Percentiles rank a stretch among this genome's conserved stretches.
Evolutionary conservation across 2,797 vertebrate genomes (phyloP).

Genomic region (Brotula barbata): DNA sequence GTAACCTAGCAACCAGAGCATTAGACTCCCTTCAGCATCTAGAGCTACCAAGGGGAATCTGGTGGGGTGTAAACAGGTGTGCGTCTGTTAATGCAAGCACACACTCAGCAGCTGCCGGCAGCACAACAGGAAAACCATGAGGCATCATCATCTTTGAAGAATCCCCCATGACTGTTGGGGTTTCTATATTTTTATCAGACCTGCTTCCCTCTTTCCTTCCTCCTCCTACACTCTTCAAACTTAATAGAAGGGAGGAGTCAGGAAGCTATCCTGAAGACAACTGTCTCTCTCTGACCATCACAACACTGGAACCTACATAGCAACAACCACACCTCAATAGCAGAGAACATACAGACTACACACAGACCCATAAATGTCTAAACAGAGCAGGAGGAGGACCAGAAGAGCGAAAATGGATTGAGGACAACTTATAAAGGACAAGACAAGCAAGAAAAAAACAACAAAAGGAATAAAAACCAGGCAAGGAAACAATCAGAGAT

Average conservation of each 20-base stretch:
- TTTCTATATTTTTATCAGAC: constrained; percentile 5
- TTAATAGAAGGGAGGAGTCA: constrained; percentile 18
- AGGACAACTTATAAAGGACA: neutral
- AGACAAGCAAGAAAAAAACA: constrained; percentile 12
- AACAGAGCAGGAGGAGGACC: neutral
- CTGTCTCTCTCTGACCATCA: constrained; percentile 9
- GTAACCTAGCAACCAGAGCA: constrained; percentile 69
- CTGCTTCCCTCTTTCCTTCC: neutral
- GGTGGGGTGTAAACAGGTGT: constrained; percentile 63
- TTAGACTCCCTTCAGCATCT: constrained; percentile 55
- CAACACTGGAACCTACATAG: constrained; percentile 4
- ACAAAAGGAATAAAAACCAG: constrained; percentile 25
- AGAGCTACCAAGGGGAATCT: constrained; percentile 50
- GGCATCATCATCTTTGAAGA: constrained; percentile 29
- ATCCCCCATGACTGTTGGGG: neutral
- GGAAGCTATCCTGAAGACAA: neutral
- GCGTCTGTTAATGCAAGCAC: constrained; percentile 24
- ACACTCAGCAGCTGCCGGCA: constrained; percentile 6
- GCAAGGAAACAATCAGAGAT: neutral
- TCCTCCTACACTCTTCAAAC: constrained; percentile 1
- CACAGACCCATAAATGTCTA: neutral
- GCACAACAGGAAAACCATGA: too few species aligned
- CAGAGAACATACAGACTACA: neutral
- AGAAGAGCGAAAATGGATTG: constrained; percentile 14
- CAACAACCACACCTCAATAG: constrained; percentile 2